Conservation (phyloP, 2,113 vertebrate genomes). For the Vombatus ursinus region DNA sequence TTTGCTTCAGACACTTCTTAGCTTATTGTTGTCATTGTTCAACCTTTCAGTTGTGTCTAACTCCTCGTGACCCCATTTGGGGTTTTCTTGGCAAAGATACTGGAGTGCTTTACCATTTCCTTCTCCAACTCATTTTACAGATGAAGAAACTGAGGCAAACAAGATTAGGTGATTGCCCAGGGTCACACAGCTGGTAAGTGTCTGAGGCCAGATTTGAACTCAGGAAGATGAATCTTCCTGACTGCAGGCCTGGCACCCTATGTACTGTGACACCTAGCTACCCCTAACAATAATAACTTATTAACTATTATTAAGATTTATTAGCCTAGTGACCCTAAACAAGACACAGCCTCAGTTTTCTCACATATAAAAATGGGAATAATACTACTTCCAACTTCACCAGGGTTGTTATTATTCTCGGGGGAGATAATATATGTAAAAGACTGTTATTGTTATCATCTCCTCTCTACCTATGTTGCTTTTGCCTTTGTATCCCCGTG, state of each 20-base stretch:
- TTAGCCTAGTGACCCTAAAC: background rate
- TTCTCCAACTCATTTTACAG: background rate
- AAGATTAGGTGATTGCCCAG: rapidly evolving
- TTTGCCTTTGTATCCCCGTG: background rate
- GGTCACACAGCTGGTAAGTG: background rate
- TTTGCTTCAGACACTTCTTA: too few relatives aligned
- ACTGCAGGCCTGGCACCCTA: background rate
- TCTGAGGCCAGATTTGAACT: conserved; percentile 13
- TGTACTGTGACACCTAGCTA: background rate
- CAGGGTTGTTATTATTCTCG: background rate
- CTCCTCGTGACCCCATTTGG: too few relatives aligned
- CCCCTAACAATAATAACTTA: background rate
- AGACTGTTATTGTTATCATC: background rate
- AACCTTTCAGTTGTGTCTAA: too few relatives aligned
- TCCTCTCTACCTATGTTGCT: background rate
- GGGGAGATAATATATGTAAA: too few relatives aligned
- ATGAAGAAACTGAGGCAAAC: background rate
- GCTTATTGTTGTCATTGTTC: too few relatives aligned
- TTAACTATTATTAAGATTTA: background rate
- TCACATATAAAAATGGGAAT: background rate
- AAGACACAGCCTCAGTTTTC: too few relatives aligned
- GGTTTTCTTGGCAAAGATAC: too few relatives aligned
- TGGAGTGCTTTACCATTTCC: too few relatives aligned
- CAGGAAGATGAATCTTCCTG: background rate
- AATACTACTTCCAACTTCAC: background rate